phyloP scores from a whole-genome alignment of 1,140 invertebrate species.

The Odontomachus brunneus region DNA sequence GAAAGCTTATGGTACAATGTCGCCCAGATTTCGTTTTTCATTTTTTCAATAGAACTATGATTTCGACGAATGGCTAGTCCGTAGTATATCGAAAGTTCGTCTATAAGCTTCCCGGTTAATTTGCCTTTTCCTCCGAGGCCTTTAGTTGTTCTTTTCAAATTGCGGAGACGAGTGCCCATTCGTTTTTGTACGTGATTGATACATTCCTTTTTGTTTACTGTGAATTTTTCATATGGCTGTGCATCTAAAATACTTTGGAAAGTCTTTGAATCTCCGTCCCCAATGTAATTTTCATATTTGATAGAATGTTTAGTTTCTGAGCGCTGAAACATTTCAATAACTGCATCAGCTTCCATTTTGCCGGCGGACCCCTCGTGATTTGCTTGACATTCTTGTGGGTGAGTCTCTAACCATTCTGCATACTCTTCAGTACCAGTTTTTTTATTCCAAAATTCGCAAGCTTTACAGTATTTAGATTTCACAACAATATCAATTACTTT shows the following conservation, averaged over 20 bases:
- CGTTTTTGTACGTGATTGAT: too few species aligned
- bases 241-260: background rate
- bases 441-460: too few species aligned
- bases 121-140: too few species aligned
- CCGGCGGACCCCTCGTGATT: slow-evolving; percentile 12
- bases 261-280: slow-evolving; percentile 1
- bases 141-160: too few species aligned
- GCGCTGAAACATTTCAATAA: background rate
- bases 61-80: background rate
- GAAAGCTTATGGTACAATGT: background rate
- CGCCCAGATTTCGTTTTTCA: background rate
- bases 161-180: too few species aligned
- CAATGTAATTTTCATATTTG: slow-evolving; percentile 7
- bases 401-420: slow-evolving; percentile 3
- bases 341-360: slow-evolving; percentile 15
- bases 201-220: slow-evolving; percentile 7
- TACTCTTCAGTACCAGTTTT: background rate
- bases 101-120: background rate
- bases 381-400: background rate
- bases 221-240: background rate
- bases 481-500: too few species aligned
- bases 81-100: slow-evolving; percentile 2
- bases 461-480: too few species aligned
- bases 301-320: background rate
- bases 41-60: background rate